These are phyloP conservation scores for Catostylus mosaicus DNA, from an alignment of 30 jellyfish, hydroid and myxozoan species.

Conservation along the genomic window DNA sequence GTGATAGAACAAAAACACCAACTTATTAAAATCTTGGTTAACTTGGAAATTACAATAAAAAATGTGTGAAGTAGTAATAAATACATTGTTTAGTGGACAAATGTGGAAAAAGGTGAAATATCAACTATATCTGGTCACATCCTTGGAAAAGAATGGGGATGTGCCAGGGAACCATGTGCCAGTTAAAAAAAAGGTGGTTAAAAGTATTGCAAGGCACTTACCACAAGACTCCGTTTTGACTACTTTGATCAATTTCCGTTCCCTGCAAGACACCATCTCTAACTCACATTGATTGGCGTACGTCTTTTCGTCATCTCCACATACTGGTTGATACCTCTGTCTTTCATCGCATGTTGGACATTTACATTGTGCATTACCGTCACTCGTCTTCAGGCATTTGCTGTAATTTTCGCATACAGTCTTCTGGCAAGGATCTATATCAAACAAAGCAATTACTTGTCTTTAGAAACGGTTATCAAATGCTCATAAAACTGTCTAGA, in stretches of 20 bases:
- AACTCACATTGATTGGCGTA: constrained; percentile 74
- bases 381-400: constrained; percentile 39
- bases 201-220: no score
- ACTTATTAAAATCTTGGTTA: no score
- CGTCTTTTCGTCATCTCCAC: constrained; percentile 81
- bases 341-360: constrained; percentile 64
- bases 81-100: no score
- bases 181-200: no score
- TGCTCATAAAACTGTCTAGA: no score
- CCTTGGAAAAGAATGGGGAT: no score
- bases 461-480: not conserved
- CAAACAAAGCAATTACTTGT: not conserved
- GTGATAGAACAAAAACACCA: no score
- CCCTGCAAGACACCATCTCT: constrained; percentile 47
- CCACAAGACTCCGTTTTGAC: constrained; percentile 76
- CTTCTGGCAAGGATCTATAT: constrained; percentile 72
- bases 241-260: constrained; percentile 9
- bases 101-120: no score
- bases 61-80: no score
- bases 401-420: constrained; percentile 48
- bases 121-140: no score
- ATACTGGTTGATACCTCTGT: constrained; percentile 55
- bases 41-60: no score
- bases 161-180: no score
- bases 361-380: constrained; percentile 52